Evolutionary conservation across 2,113 vertebrate species (phyloP), one percentile per base, ranked within the genome.

Genomic region (Psittacula cyanocephala): DNA sequence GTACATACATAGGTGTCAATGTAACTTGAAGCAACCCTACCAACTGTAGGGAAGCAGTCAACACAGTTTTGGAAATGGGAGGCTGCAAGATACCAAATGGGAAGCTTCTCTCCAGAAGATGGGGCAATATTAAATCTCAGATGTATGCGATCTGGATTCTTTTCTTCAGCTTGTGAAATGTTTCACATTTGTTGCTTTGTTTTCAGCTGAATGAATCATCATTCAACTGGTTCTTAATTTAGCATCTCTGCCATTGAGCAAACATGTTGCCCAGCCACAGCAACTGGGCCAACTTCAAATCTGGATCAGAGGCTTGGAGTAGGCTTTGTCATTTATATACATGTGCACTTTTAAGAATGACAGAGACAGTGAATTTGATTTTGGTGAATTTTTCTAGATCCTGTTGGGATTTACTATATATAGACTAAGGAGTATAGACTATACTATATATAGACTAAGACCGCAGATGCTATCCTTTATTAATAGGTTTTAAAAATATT

Each of bases 1-100:
- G 9, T 39, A 15, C 0, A 0, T 31, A 27, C 7, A 6, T 10
- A 59, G 53, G 8, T 19, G 12, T 11, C 6, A 4, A 4, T 3
- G 33, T 59, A 59, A 59, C 22, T 35, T 24, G 57, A 23, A 59
- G 57, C 33, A 35, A 23, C 33, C 13, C 22, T 35, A 35, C 1
- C 17, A 57, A 1, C 17, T 31, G 4, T 2, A 43, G 6, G 31
- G 18, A 84, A n/a, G 33, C 7, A 70, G 65, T 22, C 11, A 86
- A 20, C 22, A 18, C 4, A 8, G 12, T n/a, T 41, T 80, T 27
- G 47, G 78, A 89, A 91, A 69, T 5, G 1, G 3, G 6, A 29
- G 6, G 6, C 3, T 41, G 12, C 31, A 49, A 52, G 15, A 10
- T 35, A 63, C 6, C 24, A 62, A 44, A 57, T 3, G 8, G 28